Percentiles rank a stretch among this genome's conserved stretches.
phyloP scores from a whole-genome alignment of 2,888 invertebrate genomes.

The Azorinus chamasolen region DNA sequence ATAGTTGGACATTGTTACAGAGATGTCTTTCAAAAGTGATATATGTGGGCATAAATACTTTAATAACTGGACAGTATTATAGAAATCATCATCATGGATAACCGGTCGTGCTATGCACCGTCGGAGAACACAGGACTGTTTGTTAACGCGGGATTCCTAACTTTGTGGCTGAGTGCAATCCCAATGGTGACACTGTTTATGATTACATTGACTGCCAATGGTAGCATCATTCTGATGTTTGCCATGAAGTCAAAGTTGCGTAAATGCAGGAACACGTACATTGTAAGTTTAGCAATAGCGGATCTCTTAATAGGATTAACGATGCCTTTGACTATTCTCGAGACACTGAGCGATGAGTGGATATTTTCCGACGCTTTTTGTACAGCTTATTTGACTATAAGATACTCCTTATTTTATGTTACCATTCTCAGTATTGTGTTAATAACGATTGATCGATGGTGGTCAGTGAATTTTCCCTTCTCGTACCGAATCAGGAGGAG shows the following conservation, averaged over 20 bases:
- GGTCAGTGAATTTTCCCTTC: slow-evolving; percentile 81
- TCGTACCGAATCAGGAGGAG: slow-evolving; percentile 77
- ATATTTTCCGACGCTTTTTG: slow-evolving; percentile 62
- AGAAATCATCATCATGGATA: slow-evolving; percentile 35
- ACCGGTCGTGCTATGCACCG: slow-evolving; percentile 31
- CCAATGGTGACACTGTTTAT: slow-evolving; percentile 72
- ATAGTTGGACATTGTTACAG: no score
- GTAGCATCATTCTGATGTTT: slow-evolving; percentile 76
- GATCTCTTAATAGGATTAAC: slow-evolving; percentile 77
- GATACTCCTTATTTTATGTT: slow-evolving; percentile 73
- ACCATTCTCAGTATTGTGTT: slow-evolving; percentile 79
- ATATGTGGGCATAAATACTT: no score
- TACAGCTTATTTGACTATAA: slow-evolving; percentile 66
- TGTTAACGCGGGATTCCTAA: slow-evolving; percentile 25
- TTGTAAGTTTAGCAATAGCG: slow-evolving; percentile 78
- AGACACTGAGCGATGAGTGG: slow-evolving; percentile 70
- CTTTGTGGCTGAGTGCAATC: slow-evolving; percentile 57
- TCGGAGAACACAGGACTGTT: slow-evolving; percentile 17
- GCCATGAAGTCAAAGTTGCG: slow-evolving; percentile 68
- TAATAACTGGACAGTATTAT: no score
- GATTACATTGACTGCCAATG: slow-evolving; percentile 75
- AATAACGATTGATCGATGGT: slow-evolving; percentile 80
- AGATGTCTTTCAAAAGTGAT: no score
- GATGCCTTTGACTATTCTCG: slow-evolving; percentile 74
- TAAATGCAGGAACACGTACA: slow-evolving; percentile 78